Evolutionary conservation across 2,113 vertebrate species (phyloP), one percentile per base, ranked within the genome.

Genomic region (Prochilodus magdalenae): DNA sequence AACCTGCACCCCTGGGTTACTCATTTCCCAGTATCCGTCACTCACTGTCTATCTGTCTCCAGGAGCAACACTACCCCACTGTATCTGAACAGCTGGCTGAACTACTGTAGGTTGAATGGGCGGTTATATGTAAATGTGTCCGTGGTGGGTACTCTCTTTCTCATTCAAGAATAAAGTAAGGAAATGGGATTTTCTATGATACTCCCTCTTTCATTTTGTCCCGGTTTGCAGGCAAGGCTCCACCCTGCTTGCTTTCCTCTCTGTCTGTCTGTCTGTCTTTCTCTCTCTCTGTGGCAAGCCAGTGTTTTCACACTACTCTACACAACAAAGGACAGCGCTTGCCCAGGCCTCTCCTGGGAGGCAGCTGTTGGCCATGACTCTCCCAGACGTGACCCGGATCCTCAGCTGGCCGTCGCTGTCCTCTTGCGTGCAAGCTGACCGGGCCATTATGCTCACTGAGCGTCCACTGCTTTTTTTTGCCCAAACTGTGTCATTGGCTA

Each of bases 381-480:
- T 55, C 65, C 66, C 55, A 79, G 76, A 44, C 57, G 15, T 85
- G 76, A 85, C 71, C 84, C 65, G 82, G 63, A 70, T 79, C 71
- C 63, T 82, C 75, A 75, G 63, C 80, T 85, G 73, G 75, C 33
- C 70, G 51, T 29, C 29, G 11, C 49, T 22, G 26, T 85, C 47
- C 71, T 49, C 15, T 67, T 77, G n/a, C 30, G 51, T 18, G 62
- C 36, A 55, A 16, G 44, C n/a, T 13, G 63, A 70, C 84, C 72
- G 30, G 51, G 62, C 47, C 36, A 74, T 77, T 82, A 69, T 29
- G 18, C 49, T 73, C 62, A 69, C 65, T 62, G 44, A 70, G 60
- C 60, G 15, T 20, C 24, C 30, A n/a, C 40, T 27, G n/a, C 40
- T 62, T 75, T 71, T 79, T 75, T 71, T 79, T 60, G 24, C 33